A percentile compares a stretch with the other conserved stretches of the same genome.
Conservation (phyloP, 2,797 vertebrate genomes). For the Rhadinocentrus ornatus region DNA sequence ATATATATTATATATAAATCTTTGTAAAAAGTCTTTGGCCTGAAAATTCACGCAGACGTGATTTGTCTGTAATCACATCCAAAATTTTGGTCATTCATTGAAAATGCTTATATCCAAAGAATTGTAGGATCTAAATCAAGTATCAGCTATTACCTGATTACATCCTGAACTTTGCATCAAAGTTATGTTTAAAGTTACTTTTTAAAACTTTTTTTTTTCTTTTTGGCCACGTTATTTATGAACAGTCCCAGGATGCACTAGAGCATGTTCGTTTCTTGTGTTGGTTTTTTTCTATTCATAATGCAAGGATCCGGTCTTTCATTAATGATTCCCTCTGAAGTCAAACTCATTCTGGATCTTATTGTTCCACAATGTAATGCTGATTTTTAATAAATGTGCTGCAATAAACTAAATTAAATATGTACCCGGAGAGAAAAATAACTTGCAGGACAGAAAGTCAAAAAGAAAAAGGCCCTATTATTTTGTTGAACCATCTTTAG, state of each 20-base stretch:
- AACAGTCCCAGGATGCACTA: not conserved
- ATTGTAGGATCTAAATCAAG: not conserved
- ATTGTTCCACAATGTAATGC: constrained; percentile 47
- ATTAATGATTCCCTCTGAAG: constrained; percentile 69
- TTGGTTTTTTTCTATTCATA: constrained; percentile 62
- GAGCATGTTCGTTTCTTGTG: constrained; percentile 33
- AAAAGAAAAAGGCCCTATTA: not conserved
- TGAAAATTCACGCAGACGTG: constrained; percentile 40
- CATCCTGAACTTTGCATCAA: not conserved
- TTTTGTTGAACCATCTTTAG: not conserved
- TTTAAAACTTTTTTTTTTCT: not conserved
- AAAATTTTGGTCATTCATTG: not conserved
- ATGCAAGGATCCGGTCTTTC: constrained; percentile 59
- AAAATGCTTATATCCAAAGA: constrained; percentile 9
- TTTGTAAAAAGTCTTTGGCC: too few relatives aligned
- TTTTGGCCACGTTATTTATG: not conserved
- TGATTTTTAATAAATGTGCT: constrained; percentile 34
- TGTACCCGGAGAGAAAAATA: not conserved
- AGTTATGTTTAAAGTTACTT: not conserved
- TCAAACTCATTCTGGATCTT: constrained; percentile 51
- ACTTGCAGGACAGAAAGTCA: not conserved
- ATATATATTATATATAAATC: too few relatives aligned
- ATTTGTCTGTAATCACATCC: constrained; percentile 11
- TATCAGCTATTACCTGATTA: not conserved
- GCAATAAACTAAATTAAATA: constrained; percentile 30